These are phyloP conservation scores for Orchesella cincta DNA, from an alignment of 1,140 invertebrate species.

Conservation along the genomic window DNA sequence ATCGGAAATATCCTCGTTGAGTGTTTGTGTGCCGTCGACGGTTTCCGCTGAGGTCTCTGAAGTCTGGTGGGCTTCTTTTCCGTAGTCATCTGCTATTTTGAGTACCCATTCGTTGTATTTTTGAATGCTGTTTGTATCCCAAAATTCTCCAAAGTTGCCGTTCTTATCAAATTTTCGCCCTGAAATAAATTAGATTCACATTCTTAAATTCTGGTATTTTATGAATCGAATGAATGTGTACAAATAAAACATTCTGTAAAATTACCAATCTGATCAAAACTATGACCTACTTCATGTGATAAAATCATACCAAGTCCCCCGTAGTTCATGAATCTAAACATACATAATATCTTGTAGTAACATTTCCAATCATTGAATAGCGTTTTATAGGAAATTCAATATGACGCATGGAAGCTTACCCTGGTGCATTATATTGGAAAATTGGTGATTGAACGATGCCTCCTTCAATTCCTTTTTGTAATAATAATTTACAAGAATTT, in stretches of 20 bases:
- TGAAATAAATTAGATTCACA: background rate
- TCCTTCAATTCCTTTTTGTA: conserved; percentile 4
- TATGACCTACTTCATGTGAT: background rate
- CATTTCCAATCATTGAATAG: background rate
- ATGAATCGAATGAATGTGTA: background rate
- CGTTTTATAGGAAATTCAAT: background rate
- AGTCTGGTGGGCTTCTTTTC: background rate
- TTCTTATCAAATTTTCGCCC: background rate
- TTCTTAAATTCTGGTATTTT: background rate
- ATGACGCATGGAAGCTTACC: background rate
- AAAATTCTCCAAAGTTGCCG: background rate
- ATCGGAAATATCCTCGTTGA: background rate
- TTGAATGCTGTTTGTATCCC: background rate
- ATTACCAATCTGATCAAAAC: background rate
- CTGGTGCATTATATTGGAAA: background rate
- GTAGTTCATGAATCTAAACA: background rate
- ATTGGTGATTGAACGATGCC: background rate
- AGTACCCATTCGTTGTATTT: background rate
- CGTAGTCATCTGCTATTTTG: background rate
- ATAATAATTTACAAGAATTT: background rate
- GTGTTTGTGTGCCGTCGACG: background rate
- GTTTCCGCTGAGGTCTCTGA: background rate
- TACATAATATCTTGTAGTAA: background rate
- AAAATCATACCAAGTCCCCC: conserved; percentile 1
- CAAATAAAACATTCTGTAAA: background rate